Conservation (phyloP, 53 echinoderm and acorn worm genomes). For the Stichopus horrens region DNA sequence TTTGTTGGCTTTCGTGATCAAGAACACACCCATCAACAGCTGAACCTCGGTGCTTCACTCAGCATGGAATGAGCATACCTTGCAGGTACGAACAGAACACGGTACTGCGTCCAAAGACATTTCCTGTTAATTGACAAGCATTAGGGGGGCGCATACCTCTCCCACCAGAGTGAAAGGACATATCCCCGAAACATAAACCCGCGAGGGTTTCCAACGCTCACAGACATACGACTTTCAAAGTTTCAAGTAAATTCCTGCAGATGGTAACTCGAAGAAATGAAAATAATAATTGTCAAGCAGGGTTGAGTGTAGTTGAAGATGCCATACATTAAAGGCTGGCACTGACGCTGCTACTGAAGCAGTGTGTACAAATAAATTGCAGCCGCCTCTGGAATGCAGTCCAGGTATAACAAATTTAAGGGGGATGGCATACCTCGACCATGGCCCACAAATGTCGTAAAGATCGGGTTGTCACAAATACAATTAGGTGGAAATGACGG, state of each 20-base stretch:
- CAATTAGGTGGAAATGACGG: not conserved
- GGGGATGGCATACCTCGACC: not conserved
- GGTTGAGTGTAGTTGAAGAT: not conserved
- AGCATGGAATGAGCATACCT: not conserved
- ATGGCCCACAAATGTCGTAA: constrained; percentile 13
- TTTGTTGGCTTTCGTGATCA: too few species aligned
- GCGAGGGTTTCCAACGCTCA: not conserved
- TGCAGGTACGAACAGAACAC: not conserved
- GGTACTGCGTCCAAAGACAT: not conserved
- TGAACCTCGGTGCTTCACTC: not conserved
- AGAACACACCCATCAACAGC: too few species aligned
- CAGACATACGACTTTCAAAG: not conserved
- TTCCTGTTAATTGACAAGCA: constrained; percentile 19
- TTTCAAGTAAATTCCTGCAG: constrained; percentile 31
- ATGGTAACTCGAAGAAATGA: constrained; percentile 11
- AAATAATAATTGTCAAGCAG: constrained; percentile 19
- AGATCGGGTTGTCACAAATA: not conserved
- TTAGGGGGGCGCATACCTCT: constrained; percentile 35
- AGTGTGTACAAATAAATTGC: constrained; percentile 21
- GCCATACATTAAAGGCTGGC: constrained; percentile 2
- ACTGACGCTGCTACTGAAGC: not conserved
- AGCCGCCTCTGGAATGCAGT: constrained; percentile 14
- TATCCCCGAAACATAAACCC: not conserved
- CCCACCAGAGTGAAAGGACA: not conserved
- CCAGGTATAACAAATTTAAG: constrained; percentile 2